These are phyloP conservation scores for Pollenia angustigena DNA, from an alignment of 2,888 invertebrate species.

Conservation along the genomic window DNA sequence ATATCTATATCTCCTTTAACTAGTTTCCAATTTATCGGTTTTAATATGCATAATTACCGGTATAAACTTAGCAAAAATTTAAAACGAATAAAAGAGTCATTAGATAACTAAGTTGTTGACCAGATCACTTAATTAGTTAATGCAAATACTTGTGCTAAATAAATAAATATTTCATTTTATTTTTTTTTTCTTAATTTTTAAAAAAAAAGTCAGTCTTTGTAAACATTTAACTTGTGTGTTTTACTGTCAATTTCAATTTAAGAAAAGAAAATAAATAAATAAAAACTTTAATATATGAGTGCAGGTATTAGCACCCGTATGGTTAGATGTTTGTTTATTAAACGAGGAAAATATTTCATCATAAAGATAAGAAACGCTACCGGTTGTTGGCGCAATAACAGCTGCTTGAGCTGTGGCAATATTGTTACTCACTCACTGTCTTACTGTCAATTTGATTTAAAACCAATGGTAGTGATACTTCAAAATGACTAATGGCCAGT, in stretches of 20 bases:
- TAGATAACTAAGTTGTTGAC: constrained; percentile 31
- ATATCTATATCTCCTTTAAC: neutral
- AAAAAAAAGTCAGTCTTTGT: constrained; percentile 40
- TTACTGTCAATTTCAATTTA: constrained; percentile 68
- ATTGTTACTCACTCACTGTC: constrained; percentile 47
- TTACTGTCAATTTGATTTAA: constrained; percentile 67
- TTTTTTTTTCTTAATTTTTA: neutral
- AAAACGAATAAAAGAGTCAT: constrained; percentile 44
- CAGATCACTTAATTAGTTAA: constrained; percentile 65
- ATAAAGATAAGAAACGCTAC: constrained; percentile 70
- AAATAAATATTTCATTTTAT: constrained; percentile 48
- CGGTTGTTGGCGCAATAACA: constrained; percentile 71
- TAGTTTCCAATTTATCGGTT: constrained; percentile 3
- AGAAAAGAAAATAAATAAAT: constrained; percentile 35
- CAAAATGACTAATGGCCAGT: constrained; percentile 83
- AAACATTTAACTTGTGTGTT: constrained; percentile 52
- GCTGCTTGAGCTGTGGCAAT: constrained; percentile 53
- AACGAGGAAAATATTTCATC: constrained; percentile 65
- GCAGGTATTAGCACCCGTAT: neutral
- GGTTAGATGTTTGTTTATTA: constrained; percentile 17
- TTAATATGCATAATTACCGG: constrained; percentile 6
- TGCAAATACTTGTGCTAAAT: constrained; percentile 32
- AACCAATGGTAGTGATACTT: constrained; percentile 71
- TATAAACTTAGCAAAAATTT: neutral
- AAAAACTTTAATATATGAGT: neutral